A percentile compares a stretch with the other conserved stretches of the same genome.
Conservation (phyloP, 2,797 vertebrate species). For the Tadarida brasiliensis region DNA sequence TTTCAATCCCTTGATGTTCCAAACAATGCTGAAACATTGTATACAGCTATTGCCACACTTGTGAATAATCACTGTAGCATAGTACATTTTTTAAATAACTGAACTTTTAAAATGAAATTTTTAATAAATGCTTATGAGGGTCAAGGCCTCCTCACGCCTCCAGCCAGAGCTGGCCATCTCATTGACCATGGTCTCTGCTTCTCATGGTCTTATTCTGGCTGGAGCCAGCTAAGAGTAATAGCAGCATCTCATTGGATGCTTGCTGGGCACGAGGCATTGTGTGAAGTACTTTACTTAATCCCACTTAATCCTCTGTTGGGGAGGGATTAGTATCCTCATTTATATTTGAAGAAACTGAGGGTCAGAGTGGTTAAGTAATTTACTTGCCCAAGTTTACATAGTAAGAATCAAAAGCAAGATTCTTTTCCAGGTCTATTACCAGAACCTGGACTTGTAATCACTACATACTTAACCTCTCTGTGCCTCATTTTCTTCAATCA, state of each 20-base stretch:
- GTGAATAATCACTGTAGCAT: background rate
- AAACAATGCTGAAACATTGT: background rate
- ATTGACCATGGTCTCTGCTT: background rate
- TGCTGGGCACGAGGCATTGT: background rate
- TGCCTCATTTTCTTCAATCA: background rate
- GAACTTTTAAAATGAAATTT: background rate
- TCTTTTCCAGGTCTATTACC: background rate
- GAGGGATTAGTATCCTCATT: background rate
- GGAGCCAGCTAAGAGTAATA: background rate
- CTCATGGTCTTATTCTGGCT: background rate
- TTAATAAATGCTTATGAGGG: background rate
- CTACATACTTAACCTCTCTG: background rate
- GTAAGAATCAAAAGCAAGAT: slow-evolving; percentile 3
- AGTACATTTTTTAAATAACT: background rate
- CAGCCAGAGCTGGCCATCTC: background rate
- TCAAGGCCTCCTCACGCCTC: background rate
- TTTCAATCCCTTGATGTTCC: background rate
- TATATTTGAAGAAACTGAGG: background rate
- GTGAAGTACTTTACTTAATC: background rate
- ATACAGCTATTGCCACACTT: background rate
- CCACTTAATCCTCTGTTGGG: background rate
- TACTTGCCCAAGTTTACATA: background rate
- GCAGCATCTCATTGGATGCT: background rate
- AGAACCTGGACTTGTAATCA: background rate
- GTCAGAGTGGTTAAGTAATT: background rate